These are phyloP conservation scores for Ramphastos sulfuratus DNA, from an alignment of 2,113 vertebrate species.

Conservation along the genomic window DNA sequence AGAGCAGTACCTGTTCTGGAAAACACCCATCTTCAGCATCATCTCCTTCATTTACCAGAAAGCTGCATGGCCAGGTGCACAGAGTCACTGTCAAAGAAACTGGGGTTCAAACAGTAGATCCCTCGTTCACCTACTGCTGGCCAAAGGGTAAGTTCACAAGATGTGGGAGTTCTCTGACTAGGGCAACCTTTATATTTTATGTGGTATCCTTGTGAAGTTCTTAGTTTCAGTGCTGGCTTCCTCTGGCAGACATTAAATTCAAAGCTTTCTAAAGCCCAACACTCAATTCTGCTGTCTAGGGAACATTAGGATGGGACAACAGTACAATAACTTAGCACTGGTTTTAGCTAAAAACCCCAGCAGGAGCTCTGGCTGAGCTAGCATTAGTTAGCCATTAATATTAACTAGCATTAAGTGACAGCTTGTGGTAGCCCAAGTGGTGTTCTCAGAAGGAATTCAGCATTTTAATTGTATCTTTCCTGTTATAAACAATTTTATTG, in stretches of 20 bases:
- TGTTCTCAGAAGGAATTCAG: too few relatives aligned
- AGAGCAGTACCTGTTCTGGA: not conserved
- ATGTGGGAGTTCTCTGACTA: too few relatives aligned
- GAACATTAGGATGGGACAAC: not conserved
- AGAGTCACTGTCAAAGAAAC: conserved; percentile 70
- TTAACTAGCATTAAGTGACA: too few relatives aligned
- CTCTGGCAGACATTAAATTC: not conserved
- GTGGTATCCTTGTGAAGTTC: not conserved
- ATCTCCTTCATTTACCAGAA: accelerated
- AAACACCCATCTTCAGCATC: accelerated
- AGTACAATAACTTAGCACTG: too few relatives aligned
- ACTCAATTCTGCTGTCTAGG: not conserved
- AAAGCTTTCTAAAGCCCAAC: not conserved
- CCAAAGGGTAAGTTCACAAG: conserved; percentile 71
- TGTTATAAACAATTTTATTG: too few relatives aligned
- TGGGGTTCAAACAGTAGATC: conserved; percentile 78
- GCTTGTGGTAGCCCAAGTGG: too few relatives aligned
- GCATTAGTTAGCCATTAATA: too few relatives aligned
- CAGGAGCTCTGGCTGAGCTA: too few relatives aligned
- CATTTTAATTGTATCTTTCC: too few relatives aligned
- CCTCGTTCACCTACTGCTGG: conserved; percentile 48
- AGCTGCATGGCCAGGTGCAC: accelerated
- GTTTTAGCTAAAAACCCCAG: too few relatives aligned
- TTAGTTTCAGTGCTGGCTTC: not conserved
- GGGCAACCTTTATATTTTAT: accelerated